phyloP scores from a whole-genome alignment of 2,888 invertebrate genomes.

The Phytoseiulus persimilis region DNA sequence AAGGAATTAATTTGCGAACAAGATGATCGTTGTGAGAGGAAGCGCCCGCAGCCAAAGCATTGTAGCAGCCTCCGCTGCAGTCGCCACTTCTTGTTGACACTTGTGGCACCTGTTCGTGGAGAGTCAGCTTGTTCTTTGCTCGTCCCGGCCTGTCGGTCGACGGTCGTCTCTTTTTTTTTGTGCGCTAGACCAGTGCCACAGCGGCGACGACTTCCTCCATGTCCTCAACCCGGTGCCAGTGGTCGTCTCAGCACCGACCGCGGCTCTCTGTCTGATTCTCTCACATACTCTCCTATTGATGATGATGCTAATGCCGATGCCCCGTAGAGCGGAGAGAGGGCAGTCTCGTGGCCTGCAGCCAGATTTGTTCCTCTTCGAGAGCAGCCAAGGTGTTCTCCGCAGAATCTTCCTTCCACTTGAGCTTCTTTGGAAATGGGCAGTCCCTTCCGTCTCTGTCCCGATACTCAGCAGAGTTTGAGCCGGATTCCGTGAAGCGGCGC shows the following conservation, averaged over 20 bases:
- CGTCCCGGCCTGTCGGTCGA: not conserved
- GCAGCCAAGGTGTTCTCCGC: not conserved
- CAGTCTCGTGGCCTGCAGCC: not conserved
- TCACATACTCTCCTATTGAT: not conserved
- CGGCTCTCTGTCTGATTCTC: not conserved
- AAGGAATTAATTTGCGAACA: not conserved
- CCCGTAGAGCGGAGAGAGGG: not conserved
- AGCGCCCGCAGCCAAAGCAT: not conserved
- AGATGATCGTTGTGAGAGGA: not conserved
- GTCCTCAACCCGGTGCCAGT: not conserved
- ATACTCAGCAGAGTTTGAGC: not conserved
- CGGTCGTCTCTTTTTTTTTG: not conserved
- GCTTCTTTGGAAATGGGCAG: not conserved
- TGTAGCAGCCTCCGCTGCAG: not conserved
- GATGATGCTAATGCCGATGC: not conserved
- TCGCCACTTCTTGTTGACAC: slow-evolving; percentile 5
- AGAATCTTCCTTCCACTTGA: not conserved
- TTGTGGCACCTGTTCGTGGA: not conserved
- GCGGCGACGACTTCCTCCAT: not conserved
- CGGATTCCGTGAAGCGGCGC: not conserved
- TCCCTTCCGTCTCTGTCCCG: not conserved
- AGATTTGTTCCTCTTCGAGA: not conserved
- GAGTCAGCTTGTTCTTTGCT: not conserved
- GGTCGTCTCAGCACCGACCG: not conserved
- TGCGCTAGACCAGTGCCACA: not conserved